These are phyloP conservation scores for Chironomus riparius DNA, from an alignment of 2,888 invertebrate species.

Conservation along the genomic window DNA sequence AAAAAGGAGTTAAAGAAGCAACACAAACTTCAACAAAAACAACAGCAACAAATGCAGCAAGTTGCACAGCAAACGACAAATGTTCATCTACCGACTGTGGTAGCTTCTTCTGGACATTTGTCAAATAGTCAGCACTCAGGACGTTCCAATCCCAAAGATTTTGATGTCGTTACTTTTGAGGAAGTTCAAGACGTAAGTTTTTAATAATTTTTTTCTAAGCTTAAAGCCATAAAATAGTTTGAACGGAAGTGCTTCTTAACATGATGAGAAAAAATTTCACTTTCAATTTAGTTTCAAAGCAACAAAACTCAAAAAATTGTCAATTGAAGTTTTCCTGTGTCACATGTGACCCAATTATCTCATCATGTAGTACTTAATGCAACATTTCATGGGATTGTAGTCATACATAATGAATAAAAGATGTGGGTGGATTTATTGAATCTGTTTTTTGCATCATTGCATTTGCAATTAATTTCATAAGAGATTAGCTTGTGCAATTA, in stretches of 20 bases:
- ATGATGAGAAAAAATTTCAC: background rate
- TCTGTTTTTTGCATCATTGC: background rate
- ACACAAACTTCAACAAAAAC: conserved; percentile 9
- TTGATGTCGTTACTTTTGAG: conserved; percentile 2
- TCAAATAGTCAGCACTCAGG: conserved; percentile 1
- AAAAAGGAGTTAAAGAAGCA: conserved; percentile 27
- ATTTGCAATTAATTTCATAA: background rate
- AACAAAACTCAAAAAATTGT: background rate
- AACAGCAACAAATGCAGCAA: conserved; percentile 14
- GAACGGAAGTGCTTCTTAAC: background rate
- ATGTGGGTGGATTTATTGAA: background rate
- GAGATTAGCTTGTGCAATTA: background rate
- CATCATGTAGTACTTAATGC: background rate
- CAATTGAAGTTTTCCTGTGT: conserved; percentile 21
- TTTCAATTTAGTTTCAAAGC: background rate
- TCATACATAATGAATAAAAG: background rate
- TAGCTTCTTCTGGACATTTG: background rate
- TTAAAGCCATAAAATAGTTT: background rate
- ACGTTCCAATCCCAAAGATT: conserved; percentile 14
- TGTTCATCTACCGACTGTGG: background rate
- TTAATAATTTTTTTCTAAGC: background rate
- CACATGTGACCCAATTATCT: conserved; percentile 1
- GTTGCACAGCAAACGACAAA: conserved; percentile 4
- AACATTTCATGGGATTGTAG: background rate
- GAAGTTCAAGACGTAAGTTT: conserved; percentile 21